Evolutionary conservation across 2,797 vertebrate genomes (phyloP).

Genomic region (Pampus argenteus): DNA sequence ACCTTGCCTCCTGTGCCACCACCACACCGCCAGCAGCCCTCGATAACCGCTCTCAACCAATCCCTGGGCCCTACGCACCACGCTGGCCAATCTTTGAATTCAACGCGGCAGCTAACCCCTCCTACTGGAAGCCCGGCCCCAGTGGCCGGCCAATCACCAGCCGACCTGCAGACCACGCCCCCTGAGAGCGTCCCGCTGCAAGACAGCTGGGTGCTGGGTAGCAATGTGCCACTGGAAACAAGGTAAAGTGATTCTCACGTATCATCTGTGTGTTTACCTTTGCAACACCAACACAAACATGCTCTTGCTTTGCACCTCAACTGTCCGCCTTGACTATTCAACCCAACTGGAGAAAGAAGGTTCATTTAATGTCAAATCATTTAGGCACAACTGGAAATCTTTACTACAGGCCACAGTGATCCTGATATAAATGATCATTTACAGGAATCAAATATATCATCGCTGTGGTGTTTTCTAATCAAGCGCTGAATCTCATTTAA

Average conservation of each 20-base stretch:
- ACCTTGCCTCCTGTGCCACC: constrained; percentile 75
- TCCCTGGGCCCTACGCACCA: constrained; percentile 72
- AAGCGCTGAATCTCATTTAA: not conserved
- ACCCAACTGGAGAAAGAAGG: not conserved
- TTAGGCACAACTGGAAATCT: not conserved
- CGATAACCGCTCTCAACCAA: constrained; percentile 78
- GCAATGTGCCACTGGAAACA: constrained; percentile 98
- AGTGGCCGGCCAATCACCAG: constrained; percentile 93
- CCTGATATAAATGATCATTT: not conserved
- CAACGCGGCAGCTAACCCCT: constrained; percentile 69
- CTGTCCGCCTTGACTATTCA: not conserved
- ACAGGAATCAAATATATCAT: not conserved
- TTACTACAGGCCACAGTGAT: not conserved
- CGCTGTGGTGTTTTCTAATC: not conserved
- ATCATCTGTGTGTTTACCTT: not conserved
- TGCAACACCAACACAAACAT: not conserved
- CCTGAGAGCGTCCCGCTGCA: constrained; percentile 98
- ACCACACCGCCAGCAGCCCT: constrained; percentile 76
- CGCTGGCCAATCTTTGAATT: constrained; percentile 73
- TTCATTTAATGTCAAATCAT: not conserved
- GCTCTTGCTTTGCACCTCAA: not conserved
- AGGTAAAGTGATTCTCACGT: constrained; percentile 82
- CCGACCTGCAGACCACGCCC: constrained; percentile 96
- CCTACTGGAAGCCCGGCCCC: constrained; percentile 90
- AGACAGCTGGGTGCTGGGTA: constrained; percentile 99